phyloP scores from a whole-genome alignment of 2,797 vertebrate genomes.

The Oryzias sinensis region DNA sequence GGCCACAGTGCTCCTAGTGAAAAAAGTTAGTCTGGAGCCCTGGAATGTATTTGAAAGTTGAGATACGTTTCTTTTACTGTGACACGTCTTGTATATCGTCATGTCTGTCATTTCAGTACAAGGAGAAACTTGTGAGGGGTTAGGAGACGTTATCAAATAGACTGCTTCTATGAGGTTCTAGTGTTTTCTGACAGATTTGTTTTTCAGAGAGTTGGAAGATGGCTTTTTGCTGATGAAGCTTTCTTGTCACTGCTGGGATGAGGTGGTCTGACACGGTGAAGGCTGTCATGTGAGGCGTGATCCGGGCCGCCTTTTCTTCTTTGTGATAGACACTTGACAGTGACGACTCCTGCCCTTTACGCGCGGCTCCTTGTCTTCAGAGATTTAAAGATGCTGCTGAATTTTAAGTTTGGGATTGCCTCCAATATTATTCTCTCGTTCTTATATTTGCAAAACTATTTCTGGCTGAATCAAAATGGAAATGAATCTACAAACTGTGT shows the following conservation, averaged over 20 bases:
- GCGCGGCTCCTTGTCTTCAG: slow-evolving; percentile 24
- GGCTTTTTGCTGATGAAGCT: slow-evolving; percentile 2
- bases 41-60: too few relatives aligned
- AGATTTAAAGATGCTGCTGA: slow-evolving; percentile 16
- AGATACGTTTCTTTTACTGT: too few relatives aligned
- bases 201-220: background rate
- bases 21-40: too few relatives aligned
- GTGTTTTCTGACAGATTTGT: too few relatives aligned
- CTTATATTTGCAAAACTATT: slow-evolving; percentile 9
- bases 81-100: too few relatives aligned
- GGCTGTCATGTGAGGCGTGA: slow-evolving; percentile 30
- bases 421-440: slow-evolving; percentile 29
- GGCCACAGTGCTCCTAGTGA: too few relatives aligned
- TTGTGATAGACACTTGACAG: slow-evolving; percentile 27
- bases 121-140: too few relatives aligned
- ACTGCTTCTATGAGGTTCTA: too few relatives aligned
- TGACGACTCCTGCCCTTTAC: slow-evolving; percentile 2
- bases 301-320: slow-evolving; percentile 14
- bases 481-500: too few relatives aligned
- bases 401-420: slow-evolving; percentile 30
- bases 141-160: too few relatives aligned
- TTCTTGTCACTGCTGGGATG: slow-evolving; percentile 7
- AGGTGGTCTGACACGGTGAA: background rate
- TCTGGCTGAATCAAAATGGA: too few relatives aligned
- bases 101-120: too few relatives aligned